Conservation (phyloP, 1,140 invertebrate species). For the Oscheius sp. region DNA sequence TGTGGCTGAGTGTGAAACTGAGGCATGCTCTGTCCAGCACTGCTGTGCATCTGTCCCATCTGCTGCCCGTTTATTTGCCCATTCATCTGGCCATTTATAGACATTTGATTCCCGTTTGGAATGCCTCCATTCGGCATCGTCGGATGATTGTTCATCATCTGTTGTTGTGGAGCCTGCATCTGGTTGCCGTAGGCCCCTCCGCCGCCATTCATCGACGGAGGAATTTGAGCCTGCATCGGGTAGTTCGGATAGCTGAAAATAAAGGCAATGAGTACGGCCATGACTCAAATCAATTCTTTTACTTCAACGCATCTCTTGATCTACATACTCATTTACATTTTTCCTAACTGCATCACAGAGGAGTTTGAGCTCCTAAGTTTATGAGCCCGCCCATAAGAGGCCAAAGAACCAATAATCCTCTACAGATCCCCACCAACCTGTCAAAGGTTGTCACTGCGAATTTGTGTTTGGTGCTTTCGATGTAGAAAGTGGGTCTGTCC, state of each 20-base stretch:
- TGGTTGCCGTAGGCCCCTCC: too few relatives aligned
- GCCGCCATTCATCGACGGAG: not conserved
- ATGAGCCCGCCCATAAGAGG: not conserved
- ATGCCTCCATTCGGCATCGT: not conserved
- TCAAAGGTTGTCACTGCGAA: constrained; percentile 30
- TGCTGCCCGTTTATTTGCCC: not conserved
- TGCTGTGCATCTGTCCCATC: not conserved
- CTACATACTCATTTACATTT: not conserved
- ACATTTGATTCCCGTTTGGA: not conserved
- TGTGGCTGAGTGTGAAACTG: not conserved
- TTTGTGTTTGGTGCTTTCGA: constrained; percentile 34
- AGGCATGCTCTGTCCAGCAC: not conserved
- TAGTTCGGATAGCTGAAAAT: constrained; percentile 7
- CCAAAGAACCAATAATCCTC: not conserved
- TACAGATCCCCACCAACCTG: not conserved
- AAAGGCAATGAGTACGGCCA: not conserved
- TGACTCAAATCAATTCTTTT: not conserved
- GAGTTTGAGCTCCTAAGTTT: too few relatives aligned
- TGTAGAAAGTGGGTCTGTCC: constrained; percentile 27
- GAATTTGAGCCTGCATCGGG: not conserved
- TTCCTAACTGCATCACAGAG: too few relatives aligned
- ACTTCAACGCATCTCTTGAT: not conserved
- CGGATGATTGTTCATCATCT: constrained; percentile 6
- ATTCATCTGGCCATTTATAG: not conserved
- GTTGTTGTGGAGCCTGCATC: constrained; percentile 17